phyloP scores from a whole-genome alignment of 1,140 invertebrate genomes.

The Diorhabda sublineata region DNA sequence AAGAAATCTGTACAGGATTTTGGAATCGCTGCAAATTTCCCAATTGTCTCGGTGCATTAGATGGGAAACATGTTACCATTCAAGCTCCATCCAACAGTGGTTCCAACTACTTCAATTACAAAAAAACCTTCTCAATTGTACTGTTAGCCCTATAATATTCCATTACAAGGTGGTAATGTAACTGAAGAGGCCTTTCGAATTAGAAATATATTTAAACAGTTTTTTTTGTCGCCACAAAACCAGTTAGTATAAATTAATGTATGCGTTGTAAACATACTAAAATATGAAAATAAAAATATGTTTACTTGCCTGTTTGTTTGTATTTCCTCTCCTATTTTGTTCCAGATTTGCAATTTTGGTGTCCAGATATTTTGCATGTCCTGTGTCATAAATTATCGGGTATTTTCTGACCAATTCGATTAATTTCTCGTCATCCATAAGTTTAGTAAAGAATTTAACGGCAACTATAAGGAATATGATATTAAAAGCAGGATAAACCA shows the following conservation, averaged over 20 bases:
- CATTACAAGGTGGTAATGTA: conserved; percentile 19
- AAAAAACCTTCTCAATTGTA: conserved; percentile 46
- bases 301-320: not conserved
- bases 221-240: conserved; percentile 8
- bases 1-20: conserved; percentile 35
- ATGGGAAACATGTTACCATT: conserved; percentile 49
- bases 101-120: conserved; percentile 47
- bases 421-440: conserved; percentile 11
- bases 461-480: not conserved
- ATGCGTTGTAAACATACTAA: conserved; percentile 4
- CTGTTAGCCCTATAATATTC: conserved; percentile 41
- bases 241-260: not conserved
- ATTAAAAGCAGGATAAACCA: not conserved
- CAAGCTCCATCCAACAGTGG: conserved; percentile 39
- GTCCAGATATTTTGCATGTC: conserved; percentile 15
- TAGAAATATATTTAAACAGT: conserved; percentile 17
- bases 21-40: conserved; percentile 43
- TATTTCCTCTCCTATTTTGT: conserved; percentile 16
- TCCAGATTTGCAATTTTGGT: conserved; percentile 13
- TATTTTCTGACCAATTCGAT: conserved; percentile 6
- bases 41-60: conserved; percentile 47
- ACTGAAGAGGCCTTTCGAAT: conserved; percentile 14
- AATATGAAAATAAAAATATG: conserved; percentile 12
- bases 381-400: conserved; percentile 14
- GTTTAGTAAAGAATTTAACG: not conserved